phyloP scores from a whole-genome alignment of 2,113 vertebrate genomes.

The Prunella himalayana region DNA sequence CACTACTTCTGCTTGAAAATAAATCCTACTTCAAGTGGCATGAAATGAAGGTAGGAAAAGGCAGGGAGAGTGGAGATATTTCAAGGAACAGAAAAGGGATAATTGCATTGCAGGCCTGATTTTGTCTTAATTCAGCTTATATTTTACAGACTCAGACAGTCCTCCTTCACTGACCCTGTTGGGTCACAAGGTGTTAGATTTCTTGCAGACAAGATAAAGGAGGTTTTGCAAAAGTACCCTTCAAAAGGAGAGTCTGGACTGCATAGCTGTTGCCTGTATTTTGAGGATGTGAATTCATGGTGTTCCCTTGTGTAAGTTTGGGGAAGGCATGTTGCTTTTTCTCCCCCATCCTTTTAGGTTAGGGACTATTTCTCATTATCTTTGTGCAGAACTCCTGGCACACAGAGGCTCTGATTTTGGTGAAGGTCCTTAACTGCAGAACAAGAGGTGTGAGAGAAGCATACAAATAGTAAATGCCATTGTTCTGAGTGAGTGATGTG shows the following conservation, averaged over 20 bases:
- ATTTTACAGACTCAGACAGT: not conserved
- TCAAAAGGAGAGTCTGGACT: not conserved
- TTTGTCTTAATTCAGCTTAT: slow-evolving; percentile 37
- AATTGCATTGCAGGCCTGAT: not conserved
- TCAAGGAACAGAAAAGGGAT: not conserved
- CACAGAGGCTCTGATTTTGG: not conserved
- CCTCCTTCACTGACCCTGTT: not conserved
- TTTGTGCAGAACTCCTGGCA: not conserved
- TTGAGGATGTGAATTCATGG: not conserved
- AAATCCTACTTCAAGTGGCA: slow-evolving; percentile 47
- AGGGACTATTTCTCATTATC: not conserved
- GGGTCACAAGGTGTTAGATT: not conserved
- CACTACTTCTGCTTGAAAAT: slow-evolving; percentile 10
- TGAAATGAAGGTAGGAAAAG: slow-evolving; percentile 24
- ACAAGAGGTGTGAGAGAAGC: not conserved
- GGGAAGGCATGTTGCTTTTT: not conserved
- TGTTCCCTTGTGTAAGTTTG: not conserved
- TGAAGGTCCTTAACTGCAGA: not conserved
- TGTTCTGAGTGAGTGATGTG: not conserved
- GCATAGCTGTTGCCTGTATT: not conserved
- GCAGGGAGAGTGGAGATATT: not conserved
- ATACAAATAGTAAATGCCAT: not conserved
- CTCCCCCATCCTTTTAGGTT: not conserved
- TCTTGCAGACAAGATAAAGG: not conserved
- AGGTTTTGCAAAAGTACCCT: not conserved